Conservation (phyloP, 2,797 vertebrate genomes). For the Heliangelus exortis region DNA sequence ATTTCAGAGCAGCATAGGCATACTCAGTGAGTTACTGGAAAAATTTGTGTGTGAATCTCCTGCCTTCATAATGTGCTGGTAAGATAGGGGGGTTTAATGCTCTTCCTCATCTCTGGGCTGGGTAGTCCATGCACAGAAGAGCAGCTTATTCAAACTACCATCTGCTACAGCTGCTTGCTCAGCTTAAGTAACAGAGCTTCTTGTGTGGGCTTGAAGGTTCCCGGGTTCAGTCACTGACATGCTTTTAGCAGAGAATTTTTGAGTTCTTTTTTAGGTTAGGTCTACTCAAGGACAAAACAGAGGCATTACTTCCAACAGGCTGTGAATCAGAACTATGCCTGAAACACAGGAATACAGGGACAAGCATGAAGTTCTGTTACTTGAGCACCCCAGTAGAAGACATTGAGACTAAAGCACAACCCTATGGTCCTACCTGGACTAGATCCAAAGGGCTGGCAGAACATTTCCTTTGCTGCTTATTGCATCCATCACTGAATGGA, state of each 20-base stretch:
- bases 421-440: background rate
- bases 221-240: background rate
- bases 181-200: background rate
- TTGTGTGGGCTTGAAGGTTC: background rate
- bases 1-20: background rate
- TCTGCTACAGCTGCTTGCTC: background rate
- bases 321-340: background rate
- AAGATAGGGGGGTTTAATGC: background rate
- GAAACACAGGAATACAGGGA: background rate
- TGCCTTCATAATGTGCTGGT: background rate
- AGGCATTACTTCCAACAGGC: background rate
- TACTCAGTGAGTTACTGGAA: accelerated
- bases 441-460: background rate
- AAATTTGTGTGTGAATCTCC: background rate
- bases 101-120: background rate
- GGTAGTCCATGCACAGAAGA: background rate
- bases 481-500: background rate
- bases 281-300: background rate
- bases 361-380: background rate
- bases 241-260: background rate
- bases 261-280: background rate
- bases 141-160: conserved; percentile 8
- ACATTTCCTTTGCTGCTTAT: background rate
- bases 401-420: background rate
- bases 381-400: background rate